Percentiles rank a stretch among this genome's conserved stretches.
These are phyloP conservation scores for Molorchus minor DNA, from an alignment of 2,888 invertebrate genomes.

Conservation along the genomic window DNA sequence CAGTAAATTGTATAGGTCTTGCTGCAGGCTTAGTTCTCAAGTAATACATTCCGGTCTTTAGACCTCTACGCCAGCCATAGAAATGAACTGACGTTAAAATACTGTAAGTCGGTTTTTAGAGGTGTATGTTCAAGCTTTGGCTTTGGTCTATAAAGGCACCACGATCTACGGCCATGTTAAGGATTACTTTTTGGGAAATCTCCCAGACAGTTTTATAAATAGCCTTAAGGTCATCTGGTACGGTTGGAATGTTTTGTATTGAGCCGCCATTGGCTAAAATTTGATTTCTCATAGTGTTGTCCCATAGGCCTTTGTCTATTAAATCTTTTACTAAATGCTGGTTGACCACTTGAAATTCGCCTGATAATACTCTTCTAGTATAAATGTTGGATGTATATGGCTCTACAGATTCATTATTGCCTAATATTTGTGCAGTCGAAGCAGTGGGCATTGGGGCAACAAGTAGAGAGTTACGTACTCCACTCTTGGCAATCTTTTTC, in stretches of 20 bases:
- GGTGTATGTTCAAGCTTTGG: constrained; percentile 97
- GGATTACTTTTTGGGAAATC: constrained; percentile 89
- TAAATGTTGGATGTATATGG: constrained; percentile 99
- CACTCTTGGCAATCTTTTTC: constrained; percentile 85
- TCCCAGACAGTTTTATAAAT: constrained; percentile 99
- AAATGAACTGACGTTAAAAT: constrained; percentile 98
- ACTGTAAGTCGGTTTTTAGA: constrained; percentile 92
- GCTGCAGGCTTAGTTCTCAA: constrained; percentile 95
- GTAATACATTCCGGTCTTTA: constrained; percentile 99
- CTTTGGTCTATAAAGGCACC: constrained; percentile 99
- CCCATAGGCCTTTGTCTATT: constrained; percentile 91
- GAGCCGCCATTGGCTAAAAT: constrained; percentile 93
- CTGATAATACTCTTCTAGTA: constrained; percentile 90
- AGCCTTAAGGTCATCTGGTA: constrained; percentile 85
- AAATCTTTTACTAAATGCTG: constrained; percentile 94
- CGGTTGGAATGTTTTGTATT: constrained; percentile 84
- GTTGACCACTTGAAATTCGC: constrained; percentile 93
- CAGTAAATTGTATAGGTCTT: constrained; percentile 96
- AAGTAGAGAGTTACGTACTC: constrained; percentile 88
- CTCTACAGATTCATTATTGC: constrained; percentile 98
- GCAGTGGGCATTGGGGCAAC: constrained; percentile 99
- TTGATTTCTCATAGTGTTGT: constrained; percentile 93
- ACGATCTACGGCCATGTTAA: constrained; percentile 97
- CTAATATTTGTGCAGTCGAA: constrained; percentile 98
- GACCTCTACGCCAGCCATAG: constrained; percentile 94